Evolutionary conservation across 2,113 vertebrate species (phyloP), one percentile per base, ranked within the genome.

Genomic region (Ammodytes dubius): DNA sequence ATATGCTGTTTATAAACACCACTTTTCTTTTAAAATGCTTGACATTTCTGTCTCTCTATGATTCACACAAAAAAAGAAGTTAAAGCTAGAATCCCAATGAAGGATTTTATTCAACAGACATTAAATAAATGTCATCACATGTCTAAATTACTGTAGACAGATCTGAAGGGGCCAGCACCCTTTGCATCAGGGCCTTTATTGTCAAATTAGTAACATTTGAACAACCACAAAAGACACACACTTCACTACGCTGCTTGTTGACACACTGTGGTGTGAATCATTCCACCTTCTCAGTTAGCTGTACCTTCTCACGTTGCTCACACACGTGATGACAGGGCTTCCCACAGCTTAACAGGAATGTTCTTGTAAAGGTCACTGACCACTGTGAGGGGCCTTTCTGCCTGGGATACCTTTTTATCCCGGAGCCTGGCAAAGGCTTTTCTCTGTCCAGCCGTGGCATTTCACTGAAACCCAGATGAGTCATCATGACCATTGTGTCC

Each of bases 281-380:
- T 58, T 43, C 12, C 5, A n/a, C 1, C 10, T 27, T 27, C n/a
- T 35, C 46, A 12, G 15, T 37, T 53, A 47, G 42, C 5, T 13
- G 2, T 2, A 40, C 13, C 0, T 53, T 63, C 27, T 9, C 8
- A 19, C n/a, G 27, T 63, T 70, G 45, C 6, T 47, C 19, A 11
- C 27, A 27, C 39, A 39, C 27, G 11, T 35, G 65, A 40, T 53
- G 19, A 46, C 37, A 66, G 37, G 4, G 6, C 9, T 10, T 14
- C 0, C 0, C 19, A 42, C 57, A n/a, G 43, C 27, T 64, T 37
- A 43, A 12, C 19, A 60, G 50, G 53, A 61, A 52, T 46, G 49
- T 8, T 72, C 43, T 52, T 17, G 39, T 57, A 74, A 82, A 87
- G 81, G 78, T 77, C 77, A 66, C 45, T 42, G 15, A 68, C 52